Percentiles rank a stretch among this genome's conserved stretches.
phyloP scores from a whole-genome alignment of 2,797 vertebrate genomes.

The Enteromius anoplus region DNA sequence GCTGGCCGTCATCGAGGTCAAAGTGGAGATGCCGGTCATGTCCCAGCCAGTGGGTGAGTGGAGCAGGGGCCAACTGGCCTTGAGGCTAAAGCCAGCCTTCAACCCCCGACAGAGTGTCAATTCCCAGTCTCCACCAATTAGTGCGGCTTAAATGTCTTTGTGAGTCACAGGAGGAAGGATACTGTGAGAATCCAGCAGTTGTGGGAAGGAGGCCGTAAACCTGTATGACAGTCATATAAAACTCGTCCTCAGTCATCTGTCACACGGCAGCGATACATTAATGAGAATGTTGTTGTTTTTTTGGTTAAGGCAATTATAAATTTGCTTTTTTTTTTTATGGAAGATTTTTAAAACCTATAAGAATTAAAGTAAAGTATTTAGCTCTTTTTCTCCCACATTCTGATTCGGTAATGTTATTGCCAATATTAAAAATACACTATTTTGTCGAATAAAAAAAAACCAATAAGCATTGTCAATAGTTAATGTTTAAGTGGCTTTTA shows the following conservation, averaged over 20 bases:
- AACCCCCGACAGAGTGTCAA: not conserved
- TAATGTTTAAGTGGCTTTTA: not conserved
- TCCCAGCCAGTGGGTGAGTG: constrained; percentile 79
- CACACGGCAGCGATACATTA: not conserved
- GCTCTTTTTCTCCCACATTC: not conserved
- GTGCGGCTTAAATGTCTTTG: constrained; percentile 18
- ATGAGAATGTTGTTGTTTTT: not conserved
- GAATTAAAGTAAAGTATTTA: not conserved
- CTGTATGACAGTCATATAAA: constrained; percentile 35
- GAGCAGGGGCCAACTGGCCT: constrained; percentile 16
- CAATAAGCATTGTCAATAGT: not conserved
- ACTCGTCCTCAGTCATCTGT: not conserved
- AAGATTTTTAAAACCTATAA: not conserved
- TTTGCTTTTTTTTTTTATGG: not conserved
- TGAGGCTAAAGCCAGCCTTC: constrained; percentile 17
- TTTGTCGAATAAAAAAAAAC: not conserved
- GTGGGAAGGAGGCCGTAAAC: constrained; percentile 44
- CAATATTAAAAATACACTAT: not conserved
- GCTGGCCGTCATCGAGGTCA: constrained; percentile 92
- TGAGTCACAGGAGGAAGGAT: constrained; percentile 37
- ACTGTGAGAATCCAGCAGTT: constrained; percentile 26
- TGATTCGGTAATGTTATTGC: not conserved
- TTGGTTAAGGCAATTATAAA: not conserved
- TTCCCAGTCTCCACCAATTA: constrained; percentile 21
- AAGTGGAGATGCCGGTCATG: constrained; percentile 88